Conservation (phyloP, 2,888 invertebrate species). For the Galeruca laticollis region DNA sequence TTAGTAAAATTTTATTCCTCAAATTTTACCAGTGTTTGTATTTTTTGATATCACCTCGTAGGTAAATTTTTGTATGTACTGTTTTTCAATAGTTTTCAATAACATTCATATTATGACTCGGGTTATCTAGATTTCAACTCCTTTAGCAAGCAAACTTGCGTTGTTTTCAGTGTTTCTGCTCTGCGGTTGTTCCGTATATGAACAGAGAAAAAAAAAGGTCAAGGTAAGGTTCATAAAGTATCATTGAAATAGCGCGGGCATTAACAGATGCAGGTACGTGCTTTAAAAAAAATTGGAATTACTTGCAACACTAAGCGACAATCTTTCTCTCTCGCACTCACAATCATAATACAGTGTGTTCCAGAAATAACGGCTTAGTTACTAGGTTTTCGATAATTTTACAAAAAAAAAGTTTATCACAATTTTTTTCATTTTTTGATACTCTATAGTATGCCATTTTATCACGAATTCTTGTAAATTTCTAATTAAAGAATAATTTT, state of each 20-base stretch:
- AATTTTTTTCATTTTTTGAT: too few relatives aligned
- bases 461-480: too few relatives aligned
- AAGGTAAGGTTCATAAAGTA: constrained; percentile 28
- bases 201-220: constrained; percentile 25
- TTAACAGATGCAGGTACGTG: constrained; percentile 13
- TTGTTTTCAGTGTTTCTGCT: background rate
- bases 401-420: too few relatives aligned
- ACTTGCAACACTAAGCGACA: background rate
- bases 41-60: background rate
- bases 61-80: background rate
- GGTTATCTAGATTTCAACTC: constrained; percentile 3
- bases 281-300: background rate
- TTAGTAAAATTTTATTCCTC: too few relatives aligned
- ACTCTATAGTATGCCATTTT: too few relatives aligned
- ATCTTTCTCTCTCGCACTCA: background rate
- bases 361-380: too few relatives aligned
- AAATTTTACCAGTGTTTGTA: too few relatives aligned
- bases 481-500: too few relatives aligned
- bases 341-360: too few relatives aligned
- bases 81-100: constrained; percentile 5
- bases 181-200: constrained; percentile 25
- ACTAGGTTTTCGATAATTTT: too few relatives aligned
- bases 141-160: constrained; percentile 3
- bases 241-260: constrained; percentile 29
- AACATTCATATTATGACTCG: background rate